Evolutionary conservation across 2,888 invertebrate species (phyloP).

Genomic region (Hypselothyrea guttata): DNA sequence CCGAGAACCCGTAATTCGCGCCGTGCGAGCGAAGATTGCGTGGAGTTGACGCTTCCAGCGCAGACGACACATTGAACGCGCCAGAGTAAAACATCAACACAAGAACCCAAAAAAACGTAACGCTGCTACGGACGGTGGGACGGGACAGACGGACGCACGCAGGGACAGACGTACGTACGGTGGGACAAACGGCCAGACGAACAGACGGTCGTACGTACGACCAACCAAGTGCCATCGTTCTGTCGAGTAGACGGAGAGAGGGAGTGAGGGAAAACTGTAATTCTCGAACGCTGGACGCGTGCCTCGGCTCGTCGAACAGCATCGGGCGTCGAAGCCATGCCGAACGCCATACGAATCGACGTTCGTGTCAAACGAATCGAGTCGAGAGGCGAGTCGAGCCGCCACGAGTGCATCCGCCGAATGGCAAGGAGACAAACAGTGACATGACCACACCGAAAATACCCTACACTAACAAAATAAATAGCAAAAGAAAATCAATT

Average conservation of each 20-base stretch:
- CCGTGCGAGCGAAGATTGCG: conserved; percentile 55
- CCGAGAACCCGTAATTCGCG: too few species aligned
- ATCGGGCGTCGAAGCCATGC: conserved; percentile 9
- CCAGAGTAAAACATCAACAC: conserved; percentile 71
- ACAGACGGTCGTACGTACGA: conserved; percentile 1
- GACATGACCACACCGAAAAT: background rate
- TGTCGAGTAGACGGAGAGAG: too few species aligned
- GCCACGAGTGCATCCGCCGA: conserved; percentile 15
- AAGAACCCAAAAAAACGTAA: conserved; percentile 57
- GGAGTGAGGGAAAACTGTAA: too few species aligned
- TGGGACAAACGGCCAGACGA: conserved; percentile 6
- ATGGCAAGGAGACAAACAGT: conserved; percentile 13
- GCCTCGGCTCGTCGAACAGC: conserved; percentile 7
- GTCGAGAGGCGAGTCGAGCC: conserved; percentile 49
- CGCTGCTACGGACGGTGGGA: conserved; percentile 19
- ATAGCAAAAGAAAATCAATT: too few species aligned
- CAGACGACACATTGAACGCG: conserved; percentile 73
- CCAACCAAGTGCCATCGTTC: conserved; percentile 16
- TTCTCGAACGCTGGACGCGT: conserved; percentile 16
- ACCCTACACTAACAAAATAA: conserved; percentile 17
- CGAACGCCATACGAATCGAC: conserved; percentile 17
- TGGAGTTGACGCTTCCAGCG: conserved; percentile 73
- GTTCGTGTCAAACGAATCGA: conserved; percentile 33
- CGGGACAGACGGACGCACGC: conserved; percentile 20
- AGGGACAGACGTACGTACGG: background rate